Base-by-base conservation (phyloP, 2,113 vertebrate genomes). In the Gnathonemus longibarbis region DNA sequence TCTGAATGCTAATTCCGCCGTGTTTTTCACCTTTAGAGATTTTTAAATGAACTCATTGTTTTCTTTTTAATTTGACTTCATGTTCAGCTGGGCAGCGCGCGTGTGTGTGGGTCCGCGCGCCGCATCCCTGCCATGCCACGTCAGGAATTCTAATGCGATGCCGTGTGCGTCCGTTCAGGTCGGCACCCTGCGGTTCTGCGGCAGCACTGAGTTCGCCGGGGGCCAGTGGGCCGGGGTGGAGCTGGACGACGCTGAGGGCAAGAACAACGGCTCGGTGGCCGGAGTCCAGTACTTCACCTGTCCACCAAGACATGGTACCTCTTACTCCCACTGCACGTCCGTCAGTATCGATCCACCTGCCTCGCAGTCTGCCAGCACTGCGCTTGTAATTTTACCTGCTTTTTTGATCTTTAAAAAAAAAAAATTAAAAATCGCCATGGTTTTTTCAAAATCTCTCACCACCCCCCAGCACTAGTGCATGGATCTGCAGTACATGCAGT, bases 191-290 rank as follows among this genome's bases (percentile, higher is more conserved):
- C 95, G 96, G 45, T 99, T 98, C 94, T 98, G 97, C 90, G 98
- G 98, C 90, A 96, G 96, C 92, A 98, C 98, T 0, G 97, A 99
- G 91, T 99, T 99, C 95, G 97, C 98, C 7, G 96, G 95, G 45
- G 98, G 98, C 9, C 97, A 98, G 66, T 99, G 98, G 98, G 98
- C 98, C 45, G 98, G 98, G 52, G 92, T 99, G 92, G 98, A 99
- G 91, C 94, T 99, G 87, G 97, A 98, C 92, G 97, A 97, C 91
- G 95, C 98, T 1, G 98, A 99, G 91, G 98, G 98, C 19, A 99
- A 99, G 94, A 99, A 99, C 89, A 95, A 98, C 1, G 98, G 98
- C 88, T 97, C 97, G 0, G 97, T 99, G 53, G 97, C 97, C 1
- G 98, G 95, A 87, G 95, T 99, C 52, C 98, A 98, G 93, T 99